Conservation (phyloP, 2,113 vertebrate species). For the Xiphorhynchus elegans region DNA sequence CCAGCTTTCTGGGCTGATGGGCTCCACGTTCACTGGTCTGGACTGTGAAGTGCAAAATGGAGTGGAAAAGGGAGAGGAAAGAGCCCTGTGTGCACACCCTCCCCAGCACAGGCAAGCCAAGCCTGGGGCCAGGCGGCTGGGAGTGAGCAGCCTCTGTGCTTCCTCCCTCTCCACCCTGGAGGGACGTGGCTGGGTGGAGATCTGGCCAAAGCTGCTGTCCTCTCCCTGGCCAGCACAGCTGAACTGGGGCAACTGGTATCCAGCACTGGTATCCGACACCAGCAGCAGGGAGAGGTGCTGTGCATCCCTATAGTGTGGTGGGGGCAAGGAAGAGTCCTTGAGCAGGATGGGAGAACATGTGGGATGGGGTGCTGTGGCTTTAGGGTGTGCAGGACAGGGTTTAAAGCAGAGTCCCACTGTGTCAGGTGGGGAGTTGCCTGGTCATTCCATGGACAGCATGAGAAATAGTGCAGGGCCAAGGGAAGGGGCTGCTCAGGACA, state of each 20-base stretch:
- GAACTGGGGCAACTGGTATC: conserved; percentile 16
- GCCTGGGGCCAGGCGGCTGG: background rate
- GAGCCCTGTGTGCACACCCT: background rate
- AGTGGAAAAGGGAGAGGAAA: background rate
- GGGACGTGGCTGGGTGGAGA: conserved; percentile 37
- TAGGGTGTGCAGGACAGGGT: background rate
- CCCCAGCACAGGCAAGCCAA: background rate
- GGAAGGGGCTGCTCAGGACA: background rate
- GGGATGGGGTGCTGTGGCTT: background rate
- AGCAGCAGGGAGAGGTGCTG: background rate
- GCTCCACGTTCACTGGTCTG: rapidly evolving
- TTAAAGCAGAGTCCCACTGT: background rate
- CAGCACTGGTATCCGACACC: rapidly evolving
- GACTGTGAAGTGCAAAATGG: background rate
- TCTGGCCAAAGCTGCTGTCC: background rate
- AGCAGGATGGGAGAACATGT: rapidly evolving
- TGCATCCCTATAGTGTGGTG: rapidly evolving
- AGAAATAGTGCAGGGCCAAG: background rate
- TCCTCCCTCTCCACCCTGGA: conserved; percentile 40
- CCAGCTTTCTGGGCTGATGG: background rate
- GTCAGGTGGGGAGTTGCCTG: background rate
- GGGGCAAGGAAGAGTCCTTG: background rate
- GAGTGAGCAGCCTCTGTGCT: background rate
- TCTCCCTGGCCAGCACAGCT: background rate
- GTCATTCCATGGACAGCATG: background rate